Conservation (phyloP, 1,140 invertebrate genomes). For the Orchesella cincta region DNA sequence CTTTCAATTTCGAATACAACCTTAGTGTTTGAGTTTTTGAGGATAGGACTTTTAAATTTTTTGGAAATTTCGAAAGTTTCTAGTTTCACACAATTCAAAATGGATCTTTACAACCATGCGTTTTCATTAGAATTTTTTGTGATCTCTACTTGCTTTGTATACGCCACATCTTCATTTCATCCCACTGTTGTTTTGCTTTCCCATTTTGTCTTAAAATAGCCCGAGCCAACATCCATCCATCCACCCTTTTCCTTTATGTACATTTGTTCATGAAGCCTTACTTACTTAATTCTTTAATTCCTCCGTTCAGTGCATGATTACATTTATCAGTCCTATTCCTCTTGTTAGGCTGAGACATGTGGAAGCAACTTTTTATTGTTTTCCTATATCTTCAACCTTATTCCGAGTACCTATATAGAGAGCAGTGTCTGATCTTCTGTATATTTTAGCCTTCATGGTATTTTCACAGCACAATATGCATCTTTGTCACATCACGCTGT, state of each 20-base stretch:
- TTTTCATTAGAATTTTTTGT: too few relatives aligned
- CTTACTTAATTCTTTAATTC: slow-evolving; percentile 5
- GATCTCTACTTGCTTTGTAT: too few relatives aligned
- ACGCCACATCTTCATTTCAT: neutral
- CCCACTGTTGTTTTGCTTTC: neutral
- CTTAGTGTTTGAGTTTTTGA: too few relatives aligned
- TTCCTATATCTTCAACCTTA: neutral
- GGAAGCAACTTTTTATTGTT: slow-evolving; percentile 7
- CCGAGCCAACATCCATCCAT: neutral
- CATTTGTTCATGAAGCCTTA: neutral
- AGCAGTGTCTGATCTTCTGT: neutral
- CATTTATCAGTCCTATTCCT: neutral
- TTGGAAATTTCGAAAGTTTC: too few relatives aligned
- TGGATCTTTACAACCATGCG: neutral
- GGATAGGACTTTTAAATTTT: too few relatives aligned
- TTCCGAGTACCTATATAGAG: neutral
- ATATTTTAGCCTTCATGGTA: too few relatives aligned
- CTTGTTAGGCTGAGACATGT: neutral
- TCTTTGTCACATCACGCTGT: neutral
- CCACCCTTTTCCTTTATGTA: neutral
- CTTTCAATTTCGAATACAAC: too few relatives aligned
- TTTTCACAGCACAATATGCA: too few relatives aligned
- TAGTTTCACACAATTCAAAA: too few relatives aligned
- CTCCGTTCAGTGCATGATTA: neutral
- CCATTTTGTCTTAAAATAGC: slow-evolving; percentile 26